Percentiles rank a stretch among this genome's conserved stretches.
These are phyloP conservation scores for Drosophila limbata DNA, from an alignment of 2,888 invertebrate genomes.

Conservation along the genomic window DNA sequence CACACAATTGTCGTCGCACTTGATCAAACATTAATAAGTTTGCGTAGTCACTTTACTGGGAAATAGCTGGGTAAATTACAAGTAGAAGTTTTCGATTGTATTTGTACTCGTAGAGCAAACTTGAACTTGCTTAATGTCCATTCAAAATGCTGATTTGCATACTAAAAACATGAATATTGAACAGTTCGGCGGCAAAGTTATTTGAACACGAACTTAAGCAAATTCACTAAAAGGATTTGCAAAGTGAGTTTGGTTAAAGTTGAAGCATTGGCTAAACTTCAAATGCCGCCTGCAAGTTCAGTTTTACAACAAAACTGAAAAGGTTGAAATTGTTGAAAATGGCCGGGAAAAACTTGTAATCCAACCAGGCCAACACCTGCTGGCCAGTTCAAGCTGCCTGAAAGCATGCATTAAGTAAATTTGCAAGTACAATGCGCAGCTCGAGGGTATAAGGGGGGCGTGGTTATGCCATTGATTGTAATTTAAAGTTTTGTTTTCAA, in stretches of 20 bases:
- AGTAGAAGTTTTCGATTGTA: slow-evolving; percentile 41
- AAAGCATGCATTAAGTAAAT: slow-evolving; percentile 50
- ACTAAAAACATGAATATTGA: slow-evolving; percentile 78
- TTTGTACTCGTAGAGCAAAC: slow-evolving; percentile 18
- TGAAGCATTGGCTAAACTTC: slow-evolving; percentile 56
- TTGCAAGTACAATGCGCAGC: slow-evolving; percentile 63
- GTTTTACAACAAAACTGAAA: slow-evolving; percentile 37
- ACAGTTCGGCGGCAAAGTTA: slow-evolving; percentile 44
- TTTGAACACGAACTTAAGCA: slow-evolving; percentile 25
- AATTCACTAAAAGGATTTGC: slow-evolving; percentile 14
- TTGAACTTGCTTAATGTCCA: slow-evolving; percentile 33
- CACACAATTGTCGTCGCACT: slow-evolving; percentile 36
- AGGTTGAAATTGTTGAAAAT: slow-evolving; percentile 52
- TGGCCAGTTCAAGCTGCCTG: slow-evolving; percentile 21
- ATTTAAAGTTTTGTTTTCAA: slow-evolving; percentile 58
- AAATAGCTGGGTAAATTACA: background rate
- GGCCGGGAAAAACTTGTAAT: slow-evolving; percentile 24
- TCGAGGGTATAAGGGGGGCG: background rate
- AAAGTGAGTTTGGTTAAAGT: slow-evolving; percentile 8
- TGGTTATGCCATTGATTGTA: slow-evolving; percentile 44
- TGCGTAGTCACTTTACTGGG: slow-evolving; percentile 8
- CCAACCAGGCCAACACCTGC: slow-evolving; percentile 31
- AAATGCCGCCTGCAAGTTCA: slow-evolving; percentile 22
- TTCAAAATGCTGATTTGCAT: slow-evolving; percentile 68
- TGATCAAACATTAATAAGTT: slow-evolving; percentile 71